Conservation (phyloP, 2,113 vertebrate genomes). For the Phocoena sinus region DNA sequence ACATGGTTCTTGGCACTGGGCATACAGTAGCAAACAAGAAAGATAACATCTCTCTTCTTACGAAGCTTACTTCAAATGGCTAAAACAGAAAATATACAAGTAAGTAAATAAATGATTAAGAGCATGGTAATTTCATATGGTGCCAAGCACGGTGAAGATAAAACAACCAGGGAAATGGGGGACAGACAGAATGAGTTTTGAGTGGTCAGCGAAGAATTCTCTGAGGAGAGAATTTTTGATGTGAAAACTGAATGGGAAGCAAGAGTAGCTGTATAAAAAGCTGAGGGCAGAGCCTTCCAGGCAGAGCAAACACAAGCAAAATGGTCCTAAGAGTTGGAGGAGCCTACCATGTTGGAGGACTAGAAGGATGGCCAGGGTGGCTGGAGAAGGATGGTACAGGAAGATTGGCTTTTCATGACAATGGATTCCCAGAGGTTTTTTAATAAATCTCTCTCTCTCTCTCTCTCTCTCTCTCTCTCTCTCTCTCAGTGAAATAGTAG, state of each 20-base stretch:
- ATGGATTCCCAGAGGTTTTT: not conserved
- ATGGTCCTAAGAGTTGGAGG: not conserved
- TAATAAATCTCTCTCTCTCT: not conserved
- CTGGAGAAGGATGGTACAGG: not conserved
- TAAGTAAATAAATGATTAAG: not conserved
- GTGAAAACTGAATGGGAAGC: not conserved
- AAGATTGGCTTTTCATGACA: not conserved
- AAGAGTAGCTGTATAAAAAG: not conserved
- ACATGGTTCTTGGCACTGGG: not conserved
- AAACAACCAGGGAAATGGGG: not conserved
- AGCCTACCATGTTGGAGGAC: not conserved
- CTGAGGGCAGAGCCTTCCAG: not conserved
- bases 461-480: too few relatives aligned
- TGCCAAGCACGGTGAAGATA: not conserved
- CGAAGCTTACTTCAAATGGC: not conserved
- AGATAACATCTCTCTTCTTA: not conserved
- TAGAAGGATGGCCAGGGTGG: not conserved
- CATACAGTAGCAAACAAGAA: not conserved
- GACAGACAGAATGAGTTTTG: not conserved
- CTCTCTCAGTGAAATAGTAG: not conserved
- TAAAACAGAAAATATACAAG: not conserved
- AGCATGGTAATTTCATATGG: not conserved
- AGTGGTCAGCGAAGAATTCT: not conserved
- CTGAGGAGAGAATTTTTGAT: not conserved
- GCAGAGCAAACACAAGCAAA: not conserved